Percentiles rank a stretch among this genome's conserved stretches.
These are phyloP conservation scores for Caenorhabditis briggsae DNA, from an alignment of 1,140 invertebrate species.

Conservation along the genomic window DNA sequence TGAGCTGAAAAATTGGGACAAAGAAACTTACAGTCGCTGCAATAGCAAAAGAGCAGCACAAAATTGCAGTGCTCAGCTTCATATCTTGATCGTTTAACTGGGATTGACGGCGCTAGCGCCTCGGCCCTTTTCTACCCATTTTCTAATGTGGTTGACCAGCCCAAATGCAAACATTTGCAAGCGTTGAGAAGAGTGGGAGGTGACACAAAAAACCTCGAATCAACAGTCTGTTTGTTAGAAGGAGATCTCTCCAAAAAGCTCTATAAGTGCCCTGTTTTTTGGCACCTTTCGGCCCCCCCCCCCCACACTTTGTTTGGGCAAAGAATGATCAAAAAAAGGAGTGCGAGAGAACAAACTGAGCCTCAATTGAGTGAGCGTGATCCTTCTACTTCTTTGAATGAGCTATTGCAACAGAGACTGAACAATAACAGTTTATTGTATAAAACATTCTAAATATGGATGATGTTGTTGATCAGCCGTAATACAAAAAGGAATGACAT, in stretches of 20 bases:
- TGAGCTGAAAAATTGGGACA: not conserved
- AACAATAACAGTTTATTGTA: not conserved
- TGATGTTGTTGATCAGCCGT: slow-evolving; percentile 11
- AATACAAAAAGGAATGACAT: not conserved
- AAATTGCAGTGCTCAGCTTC: slow-evolving; percentile 33
- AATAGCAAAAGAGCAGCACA: slow-evolving; percentile 28
- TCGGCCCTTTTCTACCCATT: slow-evolving; percentile 48
- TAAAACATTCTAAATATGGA: slow-evolving; percentile 15
- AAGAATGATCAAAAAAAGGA: not conserved
- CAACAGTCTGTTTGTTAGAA: slow-evolving; percentile 50
- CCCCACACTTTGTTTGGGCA: slow-evolving; percentile 34
- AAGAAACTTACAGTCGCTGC: slow-evolving; percentile 17
- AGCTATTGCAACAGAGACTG: not conserved
- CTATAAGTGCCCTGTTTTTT: slow-evolving; percentile 47
- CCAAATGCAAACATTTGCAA: slow-evolving; percentile 55
- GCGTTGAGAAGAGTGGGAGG: not conserved
- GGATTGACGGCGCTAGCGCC: slow-evolving; percentile 48
- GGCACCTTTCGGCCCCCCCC: not conserved
- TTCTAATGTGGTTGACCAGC: slow-evolving; percentile 54
- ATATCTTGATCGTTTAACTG: slow-evolving; percentile 18
- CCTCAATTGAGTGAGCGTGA: not conserved
- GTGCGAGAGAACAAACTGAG: not conserved
- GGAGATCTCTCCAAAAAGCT: not conserved
- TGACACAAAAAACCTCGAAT: slow-evolving; percentile 48
- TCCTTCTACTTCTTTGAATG: not conserved